Percentiles rank a stretch among this genome's conserved stretches.
Evolutionary conservation across 2,888 invertebrate genomes (phyloP).

Genomic region (Ophion slaviceki): DNA sequence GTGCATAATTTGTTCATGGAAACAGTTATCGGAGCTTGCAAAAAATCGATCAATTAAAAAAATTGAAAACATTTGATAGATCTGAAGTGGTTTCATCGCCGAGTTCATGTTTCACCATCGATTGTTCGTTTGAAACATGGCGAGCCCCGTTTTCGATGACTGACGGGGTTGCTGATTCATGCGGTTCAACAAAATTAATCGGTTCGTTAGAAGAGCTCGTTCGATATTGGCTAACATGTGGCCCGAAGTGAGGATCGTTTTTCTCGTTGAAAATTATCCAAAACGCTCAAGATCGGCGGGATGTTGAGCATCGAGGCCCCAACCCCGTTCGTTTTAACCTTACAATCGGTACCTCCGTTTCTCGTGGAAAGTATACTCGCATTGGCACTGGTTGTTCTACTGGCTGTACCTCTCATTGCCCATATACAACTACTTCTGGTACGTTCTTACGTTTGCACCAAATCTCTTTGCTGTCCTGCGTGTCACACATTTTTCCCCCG

Average conservation of each 20-base stretch:
- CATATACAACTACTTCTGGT: conserved; percentile 75
- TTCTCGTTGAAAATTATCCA: conserved; percentile 53
- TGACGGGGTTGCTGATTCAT: conserved; percentile 48
- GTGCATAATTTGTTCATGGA: background rate
- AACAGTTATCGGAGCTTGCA: background rate
- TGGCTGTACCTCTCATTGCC: conserved; percentile 77
- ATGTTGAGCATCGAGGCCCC: conserved; percentile 75
- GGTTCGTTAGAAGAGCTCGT: conserved; percentile 36
- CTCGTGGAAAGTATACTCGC: conserved; percentile 76
- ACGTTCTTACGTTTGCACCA: conserved; percentile 20
- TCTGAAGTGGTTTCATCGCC: background rate
- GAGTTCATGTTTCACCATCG: conserved; percentile 65
- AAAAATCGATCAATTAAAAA: conserved; percentile 1
- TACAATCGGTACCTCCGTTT: conserved; percentile 76
- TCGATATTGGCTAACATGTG: conserved; percentile 63
- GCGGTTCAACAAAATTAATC: conserved; percentile 52
- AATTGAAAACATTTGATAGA: background rate
- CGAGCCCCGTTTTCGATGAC: conserved; percentile 37
- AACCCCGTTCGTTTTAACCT: conserved; percentile 75
- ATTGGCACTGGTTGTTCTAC: conserved; percentile 74
- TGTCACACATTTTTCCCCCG: too few species aligned
- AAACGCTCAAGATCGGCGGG: conserved; percentile 65
- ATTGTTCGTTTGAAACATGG: conserved; percentile 64
- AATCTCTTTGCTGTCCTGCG: background rate
- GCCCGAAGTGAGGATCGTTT: conserved; percentile 47